Evolutionary conservation across 1,140 invertebrate genomes (phyloP).

Genomic region (Danaus plexippus): DNA sequence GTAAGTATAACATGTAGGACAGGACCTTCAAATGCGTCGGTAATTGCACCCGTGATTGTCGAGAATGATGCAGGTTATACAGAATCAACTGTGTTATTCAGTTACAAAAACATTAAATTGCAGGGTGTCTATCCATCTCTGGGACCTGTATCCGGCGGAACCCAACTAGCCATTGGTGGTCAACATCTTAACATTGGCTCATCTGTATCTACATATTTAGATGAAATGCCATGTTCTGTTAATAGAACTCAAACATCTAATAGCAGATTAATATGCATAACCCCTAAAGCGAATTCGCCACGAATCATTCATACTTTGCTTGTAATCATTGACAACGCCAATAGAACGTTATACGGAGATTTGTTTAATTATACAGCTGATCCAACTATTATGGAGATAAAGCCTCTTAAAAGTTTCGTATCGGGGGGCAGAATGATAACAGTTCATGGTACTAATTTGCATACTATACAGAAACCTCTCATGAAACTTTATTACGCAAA

Average conservation of each 20-base stretch:
- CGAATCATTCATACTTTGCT: constrained; percentile 63
- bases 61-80: constrained; percentile 92
- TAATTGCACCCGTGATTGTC: constrained; percentile 86
- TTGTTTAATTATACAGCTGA: constrained; percentile 93
- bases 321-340: constrained; percentile 73
- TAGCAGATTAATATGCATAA: constrained; percentile 88
- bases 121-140: constrained; percentile 85
- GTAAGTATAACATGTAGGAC: constrained; percentile 92
- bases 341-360: constrained; percentile 86
- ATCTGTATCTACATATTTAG: constrained; percentile 87
- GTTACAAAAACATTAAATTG: constrained; percentile 89
- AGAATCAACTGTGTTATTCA: constrained; percentile 89
- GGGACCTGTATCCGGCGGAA: constrained; percentile 95
- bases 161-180: constrained; percentile 91
- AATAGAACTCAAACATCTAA: constrained; percentile 92
- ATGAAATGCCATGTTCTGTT: constrained; percentile 90
- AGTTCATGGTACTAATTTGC: constrained; percentile 92
- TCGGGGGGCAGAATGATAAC: constrained; percentile 95
- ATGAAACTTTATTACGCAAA: constrained; percentile 86
- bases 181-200: constrained; percentile 95
- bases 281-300: constrained; percentile 74
- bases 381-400: constrained; percentile 94
- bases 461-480: constrained; percentile 92
- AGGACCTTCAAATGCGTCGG: constrained; percentile 81
- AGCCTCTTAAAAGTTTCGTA: constrained; percentile 88